These are phyloP conservation scores for Cerastoderma edule DNA, from an alignment of 2,888 invertebrate genomes.

Conservation along the genomic window DNA sequence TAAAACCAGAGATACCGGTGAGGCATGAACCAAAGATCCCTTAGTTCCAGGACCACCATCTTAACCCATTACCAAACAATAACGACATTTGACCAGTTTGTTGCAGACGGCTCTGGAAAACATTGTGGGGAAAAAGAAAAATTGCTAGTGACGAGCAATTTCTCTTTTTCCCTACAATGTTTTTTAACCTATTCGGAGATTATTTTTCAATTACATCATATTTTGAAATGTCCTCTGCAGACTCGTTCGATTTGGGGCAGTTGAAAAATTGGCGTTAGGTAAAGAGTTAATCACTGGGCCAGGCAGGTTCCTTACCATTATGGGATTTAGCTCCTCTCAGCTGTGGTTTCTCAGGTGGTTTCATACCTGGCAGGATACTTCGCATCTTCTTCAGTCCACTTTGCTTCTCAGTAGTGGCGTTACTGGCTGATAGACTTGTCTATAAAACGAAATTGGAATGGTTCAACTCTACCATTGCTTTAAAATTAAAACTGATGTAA, in stretches of 20 bases:
- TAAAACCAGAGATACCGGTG: too few species aligned
- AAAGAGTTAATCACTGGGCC: too few species aligned
- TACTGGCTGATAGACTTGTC: slow-evolving; percentile 17
- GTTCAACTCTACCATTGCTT: too few species aligned
- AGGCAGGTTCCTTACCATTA: slow-evolving; percentile 40
- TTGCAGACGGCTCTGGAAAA: too few species aligned
- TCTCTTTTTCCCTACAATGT: neutral
- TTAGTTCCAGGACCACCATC: too few species aligned
- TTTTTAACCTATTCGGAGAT: neutral
- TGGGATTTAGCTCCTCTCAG: slow-evolving; percentile 69
- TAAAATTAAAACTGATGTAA: too few species aligned
- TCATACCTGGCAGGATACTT: slow-evolving; percentile 71
- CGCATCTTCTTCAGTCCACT: slow-evolving; percentile 64
- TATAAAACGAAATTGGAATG: slow-evolving; percentile 17
- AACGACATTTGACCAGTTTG: too few species aligned
- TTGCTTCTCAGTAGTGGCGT: slow-evolving; percentile 23
- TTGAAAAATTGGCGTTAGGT: too few species aligned
- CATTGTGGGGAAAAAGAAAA: neutral
- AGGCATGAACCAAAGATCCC: too few species aligned
- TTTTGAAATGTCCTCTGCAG: too few species aligned
- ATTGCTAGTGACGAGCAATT: neutral
- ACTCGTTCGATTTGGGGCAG: too few species aligned
- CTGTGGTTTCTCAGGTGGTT: slow-evolving; percentile 71
- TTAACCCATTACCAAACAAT: too few species aligned
- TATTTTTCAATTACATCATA: neutral